Evolutionary conservation across 1,140 invertebrate genomes (phyloP), one percentile per base, ranked within the genome.

Genomic region (Drosophila kepulauana): DNA sequence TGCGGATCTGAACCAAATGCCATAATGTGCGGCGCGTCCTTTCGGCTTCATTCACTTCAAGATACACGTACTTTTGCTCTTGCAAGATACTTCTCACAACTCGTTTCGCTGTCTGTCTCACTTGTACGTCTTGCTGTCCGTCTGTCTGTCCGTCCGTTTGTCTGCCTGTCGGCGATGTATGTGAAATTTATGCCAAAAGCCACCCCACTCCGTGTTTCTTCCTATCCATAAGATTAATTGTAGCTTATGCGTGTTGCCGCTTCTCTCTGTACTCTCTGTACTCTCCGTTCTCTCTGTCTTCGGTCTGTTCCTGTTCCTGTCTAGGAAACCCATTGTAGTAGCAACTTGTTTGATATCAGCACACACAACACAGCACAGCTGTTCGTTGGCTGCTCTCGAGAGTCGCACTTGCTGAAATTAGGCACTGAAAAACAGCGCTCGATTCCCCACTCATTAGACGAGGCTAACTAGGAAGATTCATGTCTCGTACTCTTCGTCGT

Each of bases 41-140:
- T 87, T 87, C 82, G 87, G 79, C 82, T 86, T 82, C 5, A 87
- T 87, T 82, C 82, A 87, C 78, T 79, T 58, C 82, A 56, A 70
- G 78, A 65, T 82, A 74, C 81, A 62, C 51, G 69, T 82, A 51
- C 45, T 30, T 16, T 61, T 64, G 63, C 61, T 58, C 65, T 56
- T 67, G 63, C 64, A 61, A 74, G 67, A 71, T 65, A 80, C 59
- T 80, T 58, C 61, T 25, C 62, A 46, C 68, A 84, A 80, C 81
- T 70, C 78, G 81, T 81, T 85, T 70, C 46, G 58, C 56, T 58
- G 72, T 35, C 77, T 56, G 38, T 67, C 81, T 87, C 82, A 82
- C 84, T 88, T 88, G 84, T 88, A 66, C 57, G 66, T 88, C 79
- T 48, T 11, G 25, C 63, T 56, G 79, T 88, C 74, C 56, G 65